Evolutionary conservation across 2,113 vertebrate genomes (phyloP), one percentile per base, ranked within the genome.

Genomic region (Psammodynastes pulverulentus): DNA sequence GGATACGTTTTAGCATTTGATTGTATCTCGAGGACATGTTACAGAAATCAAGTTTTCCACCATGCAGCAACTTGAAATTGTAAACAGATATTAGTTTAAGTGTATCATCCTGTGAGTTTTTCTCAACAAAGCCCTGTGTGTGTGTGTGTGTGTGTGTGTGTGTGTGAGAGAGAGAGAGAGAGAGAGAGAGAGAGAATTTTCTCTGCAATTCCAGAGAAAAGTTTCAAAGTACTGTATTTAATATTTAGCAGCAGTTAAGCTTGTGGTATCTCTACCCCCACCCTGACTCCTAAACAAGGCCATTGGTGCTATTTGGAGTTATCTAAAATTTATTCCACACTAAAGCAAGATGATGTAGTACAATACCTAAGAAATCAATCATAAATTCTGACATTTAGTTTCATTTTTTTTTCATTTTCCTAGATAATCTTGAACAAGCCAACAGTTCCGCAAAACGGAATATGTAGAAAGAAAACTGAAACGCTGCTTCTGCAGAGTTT

Each of bases 1-100:
- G 97, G 95, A 96, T 96, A 94, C 93, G 34, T 96, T 96, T 97
- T 96, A 96, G 94, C 95, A 95, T 97, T 96, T 96, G 96, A 96
- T 97, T 97, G 96, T 97, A 97, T 97, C 96, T 97, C 96, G 94
- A 97, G 96, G 96, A 97, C 97, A 96, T 96, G 93, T 94, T 97
- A 86, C 94, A 97, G 96, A 97, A 97, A 97, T 97, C 94, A 96
- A 94, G 90, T 96, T 96, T 97, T 96, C 93, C 90, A 97, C 96
- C 95, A 93, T 96, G 95, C 93, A 97, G 94, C 91, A 97, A 95
- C 95, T 97, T 97, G 96, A 97, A 96, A 95, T 95, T 95, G 96
- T 97, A 97, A 98, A 97, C 96, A 96, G 94, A 96, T 96, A 97
- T 9, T 97, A 91, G 96, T 97, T 97, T 95, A 97, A 96, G 93